A percentile compares a stretch with the other conserved stretches of the same genome.
Conservation (phyloP, 2,888 invertebrate species). For the Zygaena filipendulae region DNA sequence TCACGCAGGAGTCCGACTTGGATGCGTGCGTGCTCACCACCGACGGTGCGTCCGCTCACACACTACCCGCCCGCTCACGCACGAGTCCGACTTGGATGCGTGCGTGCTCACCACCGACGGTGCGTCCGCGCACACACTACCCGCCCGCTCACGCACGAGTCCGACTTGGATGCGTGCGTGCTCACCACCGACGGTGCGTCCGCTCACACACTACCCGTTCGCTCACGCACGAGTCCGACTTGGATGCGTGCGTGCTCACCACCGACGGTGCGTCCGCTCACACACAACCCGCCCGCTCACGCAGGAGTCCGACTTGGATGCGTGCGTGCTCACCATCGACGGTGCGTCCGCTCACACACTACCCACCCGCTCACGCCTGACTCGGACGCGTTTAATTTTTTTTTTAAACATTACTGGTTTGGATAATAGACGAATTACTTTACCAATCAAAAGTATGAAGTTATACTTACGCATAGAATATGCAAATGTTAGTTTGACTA, state of each 20-base stretch:
- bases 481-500: too few relatives aligned
- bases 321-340: conserved; percentile 68
- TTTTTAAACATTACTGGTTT: too few relatives aligned
- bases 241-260: conserved; percentile 66
- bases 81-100: conserved; percentile 70
- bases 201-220: too few relatives aligned
- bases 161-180: conserved; percentile 69
- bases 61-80: conserved; percentile 68
- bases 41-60: conserved; percentile 65
- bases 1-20: conserved; percentile 73
- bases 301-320: conserved; percentile 70
- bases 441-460: too few relatives aligned
- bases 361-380: too few relatives aligned
- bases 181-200: conserved; percentile 71
- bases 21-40: conserved; percentile 67
- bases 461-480: too few relatives aligned
- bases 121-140: conserved; percentile 39
- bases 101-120: conserved; percentile 70
- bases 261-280: conserved; percentile 71
- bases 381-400: too few relatives aligned
- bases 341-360: too few relatives aligned
- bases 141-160: conserved; percentile 69
- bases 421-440: too few relatives aligned
- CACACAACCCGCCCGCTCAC: conserved; percentile 67
- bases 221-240: conserved; percentile 73